A percentile compares a stretch with the other conserved stretches of the same genome.
phyloP scores from a whole-genome alignment of 2,888 invertebrate genomes.

The Polymixis lichenea region DNA sequence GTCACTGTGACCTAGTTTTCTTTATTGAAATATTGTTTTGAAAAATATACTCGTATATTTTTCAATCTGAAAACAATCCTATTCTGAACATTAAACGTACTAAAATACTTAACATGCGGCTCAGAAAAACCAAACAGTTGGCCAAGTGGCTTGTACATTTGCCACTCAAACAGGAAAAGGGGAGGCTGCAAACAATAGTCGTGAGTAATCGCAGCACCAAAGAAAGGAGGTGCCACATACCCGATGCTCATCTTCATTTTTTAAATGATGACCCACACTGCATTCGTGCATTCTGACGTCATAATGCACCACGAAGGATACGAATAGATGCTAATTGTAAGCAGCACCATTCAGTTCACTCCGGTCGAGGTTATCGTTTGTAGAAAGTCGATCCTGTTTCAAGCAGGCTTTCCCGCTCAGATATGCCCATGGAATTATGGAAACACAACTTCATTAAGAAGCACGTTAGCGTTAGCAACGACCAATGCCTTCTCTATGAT shows the following conservation, averaged over 20 bases:
- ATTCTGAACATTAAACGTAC: background rate
- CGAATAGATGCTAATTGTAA: constrained; percentile 31
- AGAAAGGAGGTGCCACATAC: constrained; percentile 38
- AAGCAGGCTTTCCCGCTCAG: constrained; percentile 56
- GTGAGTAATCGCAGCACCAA: constrained; percentile 47
- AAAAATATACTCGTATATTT: background rate
- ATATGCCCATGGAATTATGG: constrained; percentile 40
- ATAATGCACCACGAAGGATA: constrained; percentile 41
- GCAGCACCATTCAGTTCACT: constrained; percentile 34
- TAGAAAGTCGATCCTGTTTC: constrained; percentile 63
- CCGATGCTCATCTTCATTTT: constrained; percentile 44
- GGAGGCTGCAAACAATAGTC: constrained; percentile 46
- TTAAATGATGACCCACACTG: constrained; percentile 40
- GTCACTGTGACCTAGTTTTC: constrained; percentile 18
- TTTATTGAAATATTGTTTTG: constrained; percentile 6
- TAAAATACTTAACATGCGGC: constrained; percentile 10
- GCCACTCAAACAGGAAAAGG: constrained; percentile 32
- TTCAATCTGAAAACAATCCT: background rate
- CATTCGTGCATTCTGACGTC: constrained; percentile 44
- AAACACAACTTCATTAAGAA: constrained; percentile 42
- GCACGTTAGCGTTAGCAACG: constrained; percentile 25
- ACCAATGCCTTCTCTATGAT: constrained; percentile 31
- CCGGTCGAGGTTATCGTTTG: constrained; percentile 40
- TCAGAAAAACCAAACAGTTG: constrained; percentile 12
- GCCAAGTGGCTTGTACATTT: constrained; percentile 22